A percentile compares a stretch with the other conserved stretches of the same genome.
phyloP scores from a whole-genome alignment of 2,888 invertebrate species.

The Eubasilissa splendida region DNA sequence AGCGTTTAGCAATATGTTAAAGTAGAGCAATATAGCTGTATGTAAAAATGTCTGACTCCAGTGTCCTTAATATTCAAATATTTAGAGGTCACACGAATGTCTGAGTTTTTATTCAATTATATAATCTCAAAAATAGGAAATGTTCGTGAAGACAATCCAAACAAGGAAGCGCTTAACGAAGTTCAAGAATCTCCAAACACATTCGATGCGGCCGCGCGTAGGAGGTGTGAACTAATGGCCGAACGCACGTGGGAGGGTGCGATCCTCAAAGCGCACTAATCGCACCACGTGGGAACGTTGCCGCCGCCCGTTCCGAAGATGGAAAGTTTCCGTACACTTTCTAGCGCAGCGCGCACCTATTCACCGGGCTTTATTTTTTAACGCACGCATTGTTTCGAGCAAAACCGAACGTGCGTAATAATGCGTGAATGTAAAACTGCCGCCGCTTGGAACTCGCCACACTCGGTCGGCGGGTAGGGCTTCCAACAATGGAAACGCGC shows the following conservation, averaged over 20 bases:
- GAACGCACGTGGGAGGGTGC: neutral
- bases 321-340: neutral
- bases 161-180: constrained; percentile 4
- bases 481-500: too few relatives aligned
- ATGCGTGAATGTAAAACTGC: neutral
- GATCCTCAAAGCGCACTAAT: neutral
- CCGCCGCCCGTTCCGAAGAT: neutral
- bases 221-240: constrained; percentile 2
- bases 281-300: constrained; percentile 5
- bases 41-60: too few relatives aligned
- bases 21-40: too few relatives aligned
- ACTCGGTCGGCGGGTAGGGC: too few relatives aligned
- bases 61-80: too few relatives aligned
- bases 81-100: too few relatives aligned
- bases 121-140: too few relatives aligned
- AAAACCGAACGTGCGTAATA: neutral
- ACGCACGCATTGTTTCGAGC: neutral
- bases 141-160: too few relatives aligned
- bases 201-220: too few relatives aligned
- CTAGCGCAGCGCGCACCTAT: neutral
- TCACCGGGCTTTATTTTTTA: neutral
- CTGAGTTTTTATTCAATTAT: too few relatives aligned
- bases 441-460: neutral
- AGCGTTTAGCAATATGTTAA: too few relatives aligned
- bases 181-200: constrained; percentile 17